These are phyloP conservation scores for Centropus bengalensis DNA, from an alignment of 2,113 vertebrate genomes.

Conservation along the genomic window DNA sequence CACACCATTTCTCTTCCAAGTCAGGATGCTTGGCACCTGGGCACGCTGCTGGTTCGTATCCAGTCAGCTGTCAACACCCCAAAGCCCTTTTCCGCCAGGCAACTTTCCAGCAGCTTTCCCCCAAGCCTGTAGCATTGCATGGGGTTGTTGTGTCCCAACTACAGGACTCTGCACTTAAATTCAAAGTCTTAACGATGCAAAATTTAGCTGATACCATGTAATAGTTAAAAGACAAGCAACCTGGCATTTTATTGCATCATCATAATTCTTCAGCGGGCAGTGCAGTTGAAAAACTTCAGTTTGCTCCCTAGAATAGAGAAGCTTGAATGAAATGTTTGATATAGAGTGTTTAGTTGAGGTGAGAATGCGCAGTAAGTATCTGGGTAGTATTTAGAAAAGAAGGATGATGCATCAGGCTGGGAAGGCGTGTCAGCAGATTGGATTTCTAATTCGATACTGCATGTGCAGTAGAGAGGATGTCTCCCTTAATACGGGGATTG, in stretches of 20 bases:
- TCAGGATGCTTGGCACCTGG: too few species aligned
- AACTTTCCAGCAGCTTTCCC: too few species aligned
- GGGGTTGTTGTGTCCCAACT: too few species aligned
- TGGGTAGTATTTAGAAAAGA: not conserved
- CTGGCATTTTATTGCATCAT: not conserved
- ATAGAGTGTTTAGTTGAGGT: not conserved
- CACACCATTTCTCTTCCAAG: too few species aligned
- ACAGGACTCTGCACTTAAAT: not conserved
- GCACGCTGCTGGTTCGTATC: too few species aligned
- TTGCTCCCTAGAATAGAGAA: not conserved
- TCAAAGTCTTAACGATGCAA: not conserved
- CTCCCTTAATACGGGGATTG: not conserved
- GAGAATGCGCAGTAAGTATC: not conserved
- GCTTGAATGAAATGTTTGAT: not conserved
- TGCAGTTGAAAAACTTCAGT: not conserved
- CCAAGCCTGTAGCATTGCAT: too few species aligned
- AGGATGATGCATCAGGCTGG: not conserved
- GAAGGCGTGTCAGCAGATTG: not conserved
- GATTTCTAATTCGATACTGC: not conserved
- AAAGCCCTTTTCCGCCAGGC: too few species aligned
- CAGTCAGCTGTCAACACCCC: too few species aligned
- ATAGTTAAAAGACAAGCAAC: not conserved
- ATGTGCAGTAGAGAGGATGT: conserved; percentile 15
- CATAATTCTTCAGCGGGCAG: not conserved
- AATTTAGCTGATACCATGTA: not conserved